Conservation (phyloP, 2,888 invertebrate genomes). For the Chalcosyrphus nemorum region DNA sequence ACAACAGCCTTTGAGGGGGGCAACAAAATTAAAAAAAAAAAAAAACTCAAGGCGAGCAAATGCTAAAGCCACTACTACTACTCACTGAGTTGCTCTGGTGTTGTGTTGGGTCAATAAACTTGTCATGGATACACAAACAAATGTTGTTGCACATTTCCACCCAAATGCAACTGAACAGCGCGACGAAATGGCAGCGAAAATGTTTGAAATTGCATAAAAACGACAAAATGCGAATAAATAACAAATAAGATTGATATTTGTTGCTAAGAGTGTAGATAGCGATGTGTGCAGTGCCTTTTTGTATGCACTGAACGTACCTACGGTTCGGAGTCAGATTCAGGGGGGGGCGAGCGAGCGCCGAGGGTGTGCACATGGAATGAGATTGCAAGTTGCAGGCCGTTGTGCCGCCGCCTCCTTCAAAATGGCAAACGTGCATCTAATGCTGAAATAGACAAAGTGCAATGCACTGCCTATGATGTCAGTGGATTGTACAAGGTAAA, state of each 20-base stretch:
- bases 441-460: conserved; percentile 71
- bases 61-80: conserved; percentile 2
- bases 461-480: conserved; percentile 69
- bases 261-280: conserved; percentile 42
- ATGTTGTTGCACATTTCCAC: conserved; percentile 62
- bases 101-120: conserved; percentile 70
- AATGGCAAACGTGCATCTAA: conserved; percentile 73
- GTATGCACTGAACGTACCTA: conserved; percentile 5
- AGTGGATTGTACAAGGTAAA: conserved; percentile 68
- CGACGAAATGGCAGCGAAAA: conserved; percentile 25
- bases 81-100: no score
- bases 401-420: conserved; percentile 44
- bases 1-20: conserved; percentile 42
- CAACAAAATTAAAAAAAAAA: not conserved
- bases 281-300: not conserved
- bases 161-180: conserved; percentile 37
- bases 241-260: conserved; percentile 70
- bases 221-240: conserved; percentile 68
- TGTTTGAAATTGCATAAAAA: conserved; percentile 60
- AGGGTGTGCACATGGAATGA: conserved; percentile 31
- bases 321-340: not conserved
- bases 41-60: conserved; percentile 53
- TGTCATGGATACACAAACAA: conserved; percentile 71
- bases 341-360: not conserved
- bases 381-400: conserved; percentile 29